Evolutionary conservation across 2,113 vertebrate species (phyloP).

Genomic region (Enhydra lutris): DNA sequence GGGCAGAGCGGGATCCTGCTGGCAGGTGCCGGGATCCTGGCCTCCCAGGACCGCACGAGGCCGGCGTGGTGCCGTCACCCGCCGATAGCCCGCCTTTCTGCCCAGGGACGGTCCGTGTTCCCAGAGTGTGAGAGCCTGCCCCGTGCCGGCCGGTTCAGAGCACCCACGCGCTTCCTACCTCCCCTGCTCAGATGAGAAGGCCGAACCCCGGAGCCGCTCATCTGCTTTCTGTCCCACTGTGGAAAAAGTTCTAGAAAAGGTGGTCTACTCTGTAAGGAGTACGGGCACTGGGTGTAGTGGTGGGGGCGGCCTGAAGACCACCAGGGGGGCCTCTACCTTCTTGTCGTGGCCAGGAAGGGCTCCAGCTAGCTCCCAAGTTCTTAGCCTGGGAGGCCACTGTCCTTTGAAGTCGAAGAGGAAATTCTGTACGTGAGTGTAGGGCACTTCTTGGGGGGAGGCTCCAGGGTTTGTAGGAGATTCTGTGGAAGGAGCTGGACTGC

Average conservation of each 20-base stretch:
- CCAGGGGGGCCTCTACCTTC: too few relatives aligned
- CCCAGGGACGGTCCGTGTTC: neutral
- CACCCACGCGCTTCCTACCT: neutral
- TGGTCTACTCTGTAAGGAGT: neutral
- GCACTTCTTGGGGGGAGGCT: too few relatives aligned
- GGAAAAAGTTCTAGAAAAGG: neutral
- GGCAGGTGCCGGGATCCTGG: neutral
- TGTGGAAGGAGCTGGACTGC: neutral
- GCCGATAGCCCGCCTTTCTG: too few relatives aligned
- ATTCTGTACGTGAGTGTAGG: neutral
- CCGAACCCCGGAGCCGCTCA: neutral
- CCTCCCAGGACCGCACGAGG: neutral
- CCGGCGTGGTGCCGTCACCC: neutral
- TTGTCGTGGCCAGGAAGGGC: neutral
- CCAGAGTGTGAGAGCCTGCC: neutral
- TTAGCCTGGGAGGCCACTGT: neutral
- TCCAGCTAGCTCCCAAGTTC: neutral
- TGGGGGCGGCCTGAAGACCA: neutral
- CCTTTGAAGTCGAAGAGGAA: neutral
- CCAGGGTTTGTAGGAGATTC: neutral
- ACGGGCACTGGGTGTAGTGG: rapidly evolving
- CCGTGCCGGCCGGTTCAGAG: neutral
- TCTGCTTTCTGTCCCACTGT: neutral
- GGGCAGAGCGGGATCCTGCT: neutral
- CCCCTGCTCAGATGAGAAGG: neutral